Percentiles rank a stretch among this genome's conserved stretches.
Evolutionary conservation across 2,888 invertebrate species (phyloP).

Genomic region (Agrilus mali): DNA sequence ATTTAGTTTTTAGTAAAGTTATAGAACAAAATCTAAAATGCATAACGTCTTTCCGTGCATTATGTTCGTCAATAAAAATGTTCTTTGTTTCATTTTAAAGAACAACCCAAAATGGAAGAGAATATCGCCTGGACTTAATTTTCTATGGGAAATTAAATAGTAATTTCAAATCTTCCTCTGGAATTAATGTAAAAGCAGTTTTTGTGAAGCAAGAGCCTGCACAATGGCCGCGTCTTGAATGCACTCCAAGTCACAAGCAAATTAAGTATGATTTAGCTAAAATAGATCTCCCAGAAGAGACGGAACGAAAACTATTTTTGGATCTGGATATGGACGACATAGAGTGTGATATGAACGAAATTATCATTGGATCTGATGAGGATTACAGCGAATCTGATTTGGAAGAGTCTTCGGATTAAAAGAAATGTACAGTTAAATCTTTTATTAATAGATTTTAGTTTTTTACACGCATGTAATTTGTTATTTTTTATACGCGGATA

Average conservation of each 20-base stretch:
- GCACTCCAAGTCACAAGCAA: conserved; percentile 20
- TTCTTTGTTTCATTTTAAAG: conserved; percentile 14
- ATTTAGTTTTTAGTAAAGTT: no score
- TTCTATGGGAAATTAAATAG: conserved; percentile 21
- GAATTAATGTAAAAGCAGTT: conserved; percentile 20
- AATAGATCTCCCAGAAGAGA: conserved; percentile 17
- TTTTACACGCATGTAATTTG: conserved; percentile 1
- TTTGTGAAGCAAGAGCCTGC: conserved; percentile 19
- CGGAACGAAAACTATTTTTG: conserved; percentile 13
- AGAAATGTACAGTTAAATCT: conserved; percentile 62
- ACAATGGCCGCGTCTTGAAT: conserved; percentile 25
- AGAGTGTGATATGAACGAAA: conserved; percentile 5
- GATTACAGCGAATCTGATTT: conserved; percentile 14
- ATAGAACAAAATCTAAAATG: no score
- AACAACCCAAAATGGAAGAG: conserved; percentile 17
- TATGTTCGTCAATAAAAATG: neutral
- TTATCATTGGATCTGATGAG: conserved; percentile 12
- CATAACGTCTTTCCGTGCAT: no score
- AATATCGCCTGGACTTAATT: conserved; percentile 21
- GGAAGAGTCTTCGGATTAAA: conserved; percentile 36
- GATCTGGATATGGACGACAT: conserved; percentile 7
- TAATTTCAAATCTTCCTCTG: conserved; percentile 15
- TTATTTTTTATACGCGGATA: neutral
- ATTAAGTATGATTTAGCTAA: conserved; percentile 23
- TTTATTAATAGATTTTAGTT: neutral